Percentiles rank a stretch among this genome's conserved stretches.
Evolutionary conservation across 30 jellyfish, hydroid and myxozoan species (phyloP).

Genomic region (Hydra vulgaris): DNA sequence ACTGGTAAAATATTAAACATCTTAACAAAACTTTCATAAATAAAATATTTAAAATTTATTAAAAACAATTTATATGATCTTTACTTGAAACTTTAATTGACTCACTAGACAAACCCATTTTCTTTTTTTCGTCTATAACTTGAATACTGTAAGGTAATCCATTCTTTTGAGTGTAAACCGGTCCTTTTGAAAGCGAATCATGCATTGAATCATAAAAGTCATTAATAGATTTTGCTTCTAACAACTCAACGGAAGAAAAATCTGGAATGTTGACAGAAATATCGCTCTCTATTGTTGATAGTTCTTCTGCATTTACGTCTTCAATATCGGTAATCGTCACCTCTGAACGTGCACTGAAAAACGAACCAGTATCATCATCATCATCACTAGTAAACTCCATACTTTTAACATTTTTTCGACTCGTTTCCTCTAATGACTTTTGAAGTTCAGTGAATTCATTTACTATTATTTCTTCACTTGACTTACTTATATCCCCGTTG

Average conservation of each 20-base stretch:
- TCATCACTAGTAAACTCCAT: conserved; percentile 63
- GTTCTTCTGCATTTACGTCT: conserved; percentile 7
- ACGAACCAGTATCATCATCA: conserved; percentile 50
- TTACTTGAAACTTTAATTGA: conserved; percentile 13
- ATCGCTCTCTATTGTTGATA: conserved; percentile 10
- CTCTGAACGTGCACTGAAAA: conserved; percentile 79
- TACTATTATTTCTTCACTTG: conserved; percentile 2
- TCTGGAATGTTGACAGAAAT: conserved; percentile 24
- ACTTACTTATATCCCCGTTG: not conserved
- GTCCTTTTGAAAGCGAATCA: conserved; percentile 5
- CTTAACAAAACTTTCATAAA: no score
- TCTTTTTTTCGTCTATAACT: conserved; percentile 19
- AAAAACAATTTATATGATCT: no score
- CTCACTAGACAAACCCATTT: conserved; percentile 21
- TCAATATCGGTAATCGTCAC: conserved; percentile 43
- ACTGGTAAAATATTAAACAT: no score
- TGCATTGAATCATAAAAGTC: not conserved
- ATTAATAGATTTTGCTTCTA: not conserved
- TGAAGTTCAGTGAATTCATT: conserved; percentile 7
- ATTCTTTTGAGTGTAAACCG: not conserved
- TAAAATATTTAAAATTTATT: no score
- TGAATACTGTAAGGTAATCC: conserved; percentile 11
- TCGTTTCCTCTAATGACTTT: conserved; percentile 25
- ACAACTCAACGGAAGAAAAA: not conserved
- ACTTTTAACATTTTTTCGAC: conserved; percentile 33